Evolutionary conservation across 1,140 invertebrate species (phyloP).

Genomic region (Idris sp.): DNA sequence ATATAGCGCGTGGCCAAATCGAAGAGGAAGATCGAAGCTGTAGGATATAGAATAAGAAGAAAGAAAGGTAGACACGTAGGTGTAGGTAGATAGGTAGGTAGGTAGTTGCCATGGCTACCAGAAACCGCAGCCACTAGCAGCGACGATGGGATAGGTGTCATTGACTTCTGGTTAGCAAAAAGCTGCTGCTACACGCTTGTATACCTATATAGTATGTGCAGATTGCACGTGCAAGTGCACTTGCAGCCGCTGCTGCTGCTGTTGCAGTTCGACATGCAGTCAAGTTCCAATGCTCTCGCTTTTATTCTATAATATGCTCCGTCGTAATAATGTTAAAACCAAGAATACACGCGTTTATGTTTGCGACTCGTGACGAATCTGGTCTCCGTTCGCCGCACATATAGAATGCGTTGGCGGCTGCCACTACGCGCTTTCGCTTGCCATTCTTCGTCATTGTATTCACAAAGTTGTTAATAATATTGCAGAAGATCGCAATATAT

Average conservation of each 20-base stretch:
- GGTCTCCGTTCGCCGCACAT: too few relatives aligned
- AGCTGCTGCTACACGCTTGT: conserved; percentile 43
- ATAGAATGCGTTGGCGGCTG: too few relatives aligned
- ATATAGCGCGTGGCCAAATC: conserved; percentile 6
- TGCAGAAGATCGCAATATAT: too few relatives aligned
- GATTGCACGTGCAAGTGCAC: conserved; percentile 27
- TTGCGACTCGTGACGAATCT: conserved; percentile 63
- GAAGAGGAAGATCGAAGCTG: conserved; percentile 26
- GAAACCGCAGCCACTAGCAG: conserved; percentile 73
- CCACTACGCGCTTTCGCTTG: too few relatives aligned
- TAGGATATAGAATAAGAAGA: conserved; percentile 10
- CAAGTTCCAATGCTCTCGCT: conserved; percentile 11
- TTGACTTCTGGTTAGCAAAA: conserved; percentile 74
- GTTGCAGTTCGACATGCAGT: too few relatives aligned
- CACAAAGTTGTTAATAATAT: too few relatives aligned
- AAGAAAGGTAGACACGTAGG: conserved; percentile 39
- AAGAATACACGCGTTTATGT: conserved; percentile 28
- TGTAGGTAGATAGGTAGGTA: conserved; percentile 33
- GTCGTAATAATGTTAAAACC: conserved; percentile 27
- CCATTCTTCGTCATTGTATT: conserved; percentile 23
- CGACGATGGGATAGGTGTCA: conserved; percentile 77
- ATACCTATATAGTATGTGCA: too few relatives aligned
- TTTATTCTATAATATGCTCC: conserved; percentile 33
- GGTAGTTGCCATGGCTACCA: conserved; percentile 76
- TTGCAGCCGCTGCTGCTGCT: conserved; percentile 3